Percentiles rank a stretch among this genome's conserved stretches.
phyloP scores from a whole-genome alignment of 2,888 invertebrate genomes.

The Slavum lentiscoides region DNA sequence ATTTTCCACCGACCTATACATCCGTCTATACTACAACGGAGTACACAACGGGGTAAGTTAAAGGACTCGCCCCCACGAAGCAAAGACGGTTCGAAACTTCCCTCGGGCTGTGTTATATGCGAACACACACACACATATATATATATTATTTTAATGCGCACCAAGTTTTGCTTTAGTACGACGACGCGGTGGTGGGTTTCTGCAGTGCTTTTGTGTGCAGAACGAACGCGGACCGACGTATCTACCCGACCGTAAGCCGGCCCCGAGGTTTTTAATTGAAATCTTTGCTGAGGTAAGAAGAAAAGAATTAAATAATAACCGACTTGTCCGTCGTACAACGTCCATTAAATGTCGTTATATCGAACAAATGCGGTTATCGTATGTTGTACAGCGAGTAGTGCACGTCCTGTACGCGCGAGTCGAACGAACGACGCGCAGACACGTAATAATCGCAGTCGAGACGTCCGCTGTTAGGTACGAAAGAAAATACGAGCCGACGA shows the following conservation, averaged over 20 bases:
- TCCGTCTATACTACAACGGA: not conserved
- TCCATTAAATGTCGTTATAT: too few species aligned
- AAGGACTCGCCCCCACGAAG: not conserved
- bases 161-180: slow-evolving; percentile 18
- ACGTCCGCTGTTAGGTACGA: too few species aligned
- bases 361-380: too few species aligned
- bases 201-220: not conserved
- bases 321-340: too few species aligned
- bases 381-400: too few species aligned
- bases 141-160: slow-evolving; percentile 16
- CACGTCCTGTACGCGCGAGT: too few species aligned
- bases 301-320: not conserved
- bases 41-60: not conserved
- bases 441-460: too few species aligned
- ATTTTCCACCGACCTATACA: not conserved
- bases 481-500: too few species aligned
- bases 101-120: not conserved
- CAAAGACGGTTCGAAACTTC: slow-evolving; percentile 11
- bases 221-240: not conserved
- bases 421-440: too few species aligned
- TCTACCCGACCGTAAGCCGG: slow-evolving; percentile 2
- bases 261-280: slow-evolving; percentile 27
- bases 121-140: not conserved
- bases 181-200: too few species aligned
- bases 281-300: not conserved